Base-by-base conservation (phyloP, 2,113 vertebrate genomes). In the Tenebrosternarchus preto region DNA sequence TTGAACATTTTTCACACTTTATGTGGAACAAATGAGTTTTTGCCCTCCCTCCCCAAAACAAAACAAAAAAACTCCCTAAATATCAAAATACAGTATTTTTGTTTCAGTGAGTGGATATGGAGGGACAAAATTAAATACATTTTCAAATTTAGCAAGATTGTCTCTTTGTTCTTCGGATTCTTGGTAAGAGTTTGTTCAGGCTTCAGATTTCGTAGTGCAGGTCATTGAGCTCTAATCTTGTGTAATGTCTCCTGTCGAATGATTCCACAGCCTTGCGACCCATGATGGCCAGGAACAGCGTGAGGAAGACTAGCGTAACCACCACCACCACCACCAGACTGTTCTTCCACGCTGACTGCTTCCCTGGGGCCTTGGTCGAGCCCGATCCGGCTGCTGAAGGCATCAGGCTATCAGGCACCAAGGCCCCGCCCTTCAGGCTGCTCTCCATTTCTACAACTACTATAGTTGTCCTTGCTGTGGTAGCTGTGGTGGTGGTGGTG, bases 231-330 rank as follows among this genome's bases (percentile, higher is more conserved):
- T 94, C 93, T 87, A 94, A 90, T 77, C 93, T 85, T 0, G 92
- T 94, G 89, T 94, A 94, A 71, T 93, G 93, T 1, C 93, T 91
- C 9, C 92, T 82, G 83, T 93, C 93, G 7, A 93, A 94, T 0
- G 92, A 93, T 87, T 94, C 92, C 92, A 93, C 87, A 2, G 92
- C 93, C 56, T 92, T 93, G 8, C 92, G 90, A 0, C 89, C 92
- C 15, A 89, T 88, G 0, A 91, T 53, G 0, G 91, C 89, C 36
- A 94, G 17, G 0, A 87, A 88, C 69, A 93, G 77, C 4, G 72
- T 87, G 15, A 94, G 87, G 68, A 89, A 77, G 12, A 88, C 86
- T 0, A 92, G 86, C 0, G 87, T 91, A 20, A 92, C 74, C 27
- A 93, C 91, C 87, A 90, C 88, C 50, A 93, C 82, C 4, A 86